Evolutionary conservation across 2,888 invertebrate species (phyloP).

Genomic region (Drosophila pegasa): DNA sequence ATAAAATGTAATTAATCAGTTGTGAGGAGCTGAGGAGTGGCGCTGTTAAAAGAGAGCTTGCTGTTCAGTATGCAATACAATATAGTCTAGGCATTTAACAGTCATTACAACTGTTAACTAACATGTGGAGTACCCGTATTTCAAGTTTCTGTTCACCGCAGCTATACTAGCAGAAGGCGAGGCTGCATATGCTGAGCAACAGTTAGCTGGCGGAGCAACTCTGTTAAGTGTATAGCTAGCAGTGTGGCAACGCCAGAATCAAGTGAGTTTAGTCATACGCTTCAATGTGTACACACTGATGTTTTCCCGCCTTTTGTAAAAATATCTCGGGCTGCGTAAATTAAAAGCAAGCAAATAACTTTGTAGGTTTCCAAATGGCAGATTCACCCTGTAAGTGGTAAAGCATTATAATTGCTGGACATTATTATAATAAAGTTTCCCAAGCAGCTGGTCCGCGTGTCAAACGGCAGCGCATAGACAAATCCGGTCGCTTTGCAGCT

Average conservation of each 20-base stretch:
- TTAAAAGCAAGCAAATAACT: constrained; percentile 1
- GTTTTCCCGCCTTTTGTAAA: constrained; percentile 51
- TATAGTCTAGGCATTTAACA: not conserved
- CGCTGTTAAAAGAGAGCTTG: not conserved
- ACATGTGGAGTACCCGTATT: not conserved
- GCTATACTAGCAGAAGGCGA: not conserved
- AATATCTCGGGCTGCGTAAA: not conserved
- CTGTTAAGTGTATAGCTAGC: not conserved
- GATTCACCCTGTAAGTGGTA: constrained; percentile 65
- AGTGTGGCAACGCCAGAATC: constrained; percentile 7
- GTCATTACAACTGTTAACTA: not conserved
- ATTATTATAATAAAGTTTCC: not conserved
- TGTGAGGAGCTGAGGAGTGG: not conserved
- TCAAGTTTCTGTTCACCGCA: not conserved
- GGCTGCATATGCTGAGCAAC: not conserved
- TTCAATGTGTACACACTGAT: constrained; percentile 40
- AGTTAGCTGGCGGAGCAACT: constrained; percentile 23
- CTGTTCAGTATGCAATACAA: no score
- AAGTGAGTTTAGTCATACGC: not conserved
- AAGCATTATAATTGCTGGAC: fast-evolving
- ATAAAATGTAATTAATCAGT: no score
- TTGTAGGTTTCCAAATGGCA: constrained; percentile 36
- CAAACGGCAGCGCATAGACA: constrained; percentile 89
- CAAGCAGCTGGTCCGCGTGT: constrained; percentile 84
- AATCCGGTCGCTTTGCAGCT: constrained; percentile 90